A percentile compares a stretch with the other conserved stretches of the same genome.
phyloP scores from a whole-genome alignment of 2,113 vertebrate species.

The Austrofundulus limnaeus region DNA sequence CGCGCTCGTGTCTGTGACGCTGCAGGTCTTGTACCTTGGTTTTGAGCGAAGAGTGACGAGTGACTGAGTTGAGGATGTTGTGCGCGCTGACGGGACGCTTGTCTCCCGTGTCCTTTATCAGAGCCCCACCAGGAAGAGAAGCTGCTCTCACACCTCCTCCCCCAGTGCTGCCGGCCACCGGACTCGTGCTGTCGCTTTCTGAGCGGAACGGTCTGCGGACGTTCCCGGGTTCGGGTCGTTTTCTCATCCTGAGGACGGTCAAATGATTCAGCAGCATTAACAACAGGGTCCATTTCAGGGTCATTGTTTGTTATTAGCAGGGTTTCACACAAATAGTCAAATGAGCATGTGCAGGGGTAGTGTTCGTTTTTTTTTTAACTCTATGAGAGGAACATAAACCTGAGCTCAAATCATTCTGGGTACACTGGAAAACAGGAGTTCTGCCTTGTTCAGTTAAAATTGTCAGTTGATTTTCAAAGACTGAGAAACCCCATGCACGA shows the following conservation, averaged over 20 bases:
- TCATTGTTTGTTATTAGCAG: too few species aligned
- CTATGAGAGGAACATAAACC: too few species aligned
- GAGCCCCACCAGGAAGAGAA: slow-evolving; percentile 85
- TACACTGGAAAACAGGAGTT: too few species aligned
- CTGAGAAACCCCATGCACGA: too few species aligned
- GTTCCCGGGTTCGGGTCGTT: slow-evolving; percentile 88
- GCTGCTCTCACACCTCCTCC: slow-evolving; percentile 83
- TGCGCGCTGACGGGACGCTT: slow-evolving; percentile 92
- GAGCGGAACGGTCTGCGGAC: slow-evolving; percentile 91
- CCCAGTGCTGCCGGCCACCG: slow-evolving; percentile 78
- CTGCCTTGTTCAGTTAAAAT: too few species aligned
- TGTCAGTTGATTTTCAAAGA: too few species aligned
- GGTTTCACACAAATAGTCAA: too few species aligned
- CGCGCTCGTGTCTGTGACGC: not conserved
- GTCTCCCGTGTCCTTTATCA: slow-evolving; percentile 89
- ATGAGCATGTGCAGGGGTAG: too few species aligned
- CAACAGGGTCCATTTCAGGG: too few species aligned
- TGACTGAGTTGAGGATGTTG: slow-evolving; percentile 93
- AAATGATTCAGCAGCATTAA: slow-evolving; percentile 7
- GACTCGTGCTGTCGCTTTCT: slow-evolving; percentile 80
- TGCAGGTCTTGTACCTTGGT: slow-evolving; percentile 74
- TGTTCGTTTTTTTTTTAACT: too few species aligned
- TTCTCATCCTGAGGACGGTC: slow-evolving; percentile 85
- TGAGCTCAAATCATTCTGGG: too few species aligned
- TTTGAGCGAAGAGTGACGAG: slow-evolving; percentile 95